Evolutionary conservation across 1,140 invertebrate species (phyloP), one percentile per base, ranked within the genome.

Genomic region (Cryptotermes secundus): DNA sequence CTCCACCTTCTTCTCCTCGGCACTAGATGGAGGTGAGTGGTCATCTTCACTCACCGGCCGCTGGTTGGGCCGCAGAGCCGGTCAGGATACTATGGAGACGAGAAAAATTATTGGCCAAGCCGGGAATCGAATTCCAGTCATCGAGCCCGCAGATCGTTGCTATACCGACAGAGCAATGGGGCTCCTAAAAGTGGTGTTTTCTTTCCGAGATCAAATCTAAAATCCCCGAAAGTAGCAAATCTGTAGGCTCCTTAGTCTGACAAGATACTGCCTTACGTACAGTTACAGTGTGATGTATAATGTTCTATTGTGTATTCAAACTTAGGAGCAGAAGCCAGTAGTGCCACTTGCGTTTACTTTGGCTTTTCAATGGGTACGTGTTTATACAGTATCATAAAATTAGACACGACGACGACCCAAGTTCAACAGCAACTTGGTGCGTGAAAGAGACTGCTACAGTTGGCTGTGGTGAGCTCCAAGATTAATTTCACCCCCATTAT

Each of bases 261-360:
- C 53, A 59, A 38, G 16, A 59, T 26, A 31, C n/a, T 9, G n/a
- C 14, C 26, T 72, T 72, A 31, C 31, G 59, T 72, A 72, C 31
- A 72, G n/a, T 72, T 72, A 72, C 59, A n/a, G n/a, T 31, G 59
- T 10, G 59, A 3, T 12, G 59, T 31, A 31, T 72, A 72, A 72
- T 72, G n/a, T 72, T 72, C 59, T 72, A 72, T 72, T 72, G 26
- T 72, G 59, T 72, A 72, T 72, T 72, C 59, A 72, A 72, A 72
- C 59, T 72, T 72, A 31, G 59, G 26, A n/a, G 59, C 14, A 72
- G 9, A n/a, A 72, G 19, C 59, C 31, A 0, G 16, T 19, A 72
- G 26, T 72, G 59, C 4, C 59, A 72, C n/a, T 72, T 72, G 26
- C 3, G 59, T 72, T 72, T 72, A 72, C 59, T 72, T 72, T 72